Base-by-base conservation (phyloP, 30 jellyfish, hydroid and myxozoan species). In the Phacellophora camtschatica region DNA sequence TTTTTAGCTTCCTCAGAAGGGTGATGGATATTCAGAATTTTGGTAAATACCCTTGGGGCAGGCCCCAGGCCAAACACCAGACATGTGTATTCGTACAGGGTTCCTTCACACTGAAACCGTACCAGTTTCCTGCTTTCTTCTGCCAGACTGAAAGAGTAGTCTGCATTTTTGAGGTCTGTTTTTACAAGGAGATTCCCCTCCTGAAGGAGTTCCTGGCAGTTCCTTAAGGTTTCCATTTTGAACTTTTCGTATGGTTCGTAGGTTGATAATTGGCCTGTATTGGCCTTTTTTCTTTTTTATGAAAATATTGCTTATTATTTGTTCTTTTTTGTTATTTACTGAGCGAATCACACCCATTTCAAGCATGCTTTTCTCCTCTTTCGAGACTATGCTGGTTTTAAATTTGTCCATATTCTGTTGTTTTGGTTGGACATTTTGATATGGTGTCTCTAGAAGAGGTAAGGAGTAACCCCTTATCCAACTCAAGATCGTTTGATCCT, bases 311-410 rank as follows among this genome's bases (percentile, higher is more conserved):
- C 79, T 65, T 33, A 65, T 65, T 25, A 65, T 33, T 65, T 65
- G 73, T 11, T 48, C 73, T 28, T 2, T 58, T 58, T 20, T 2
- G 73, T 30, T 9, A 1, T 24, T 58, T 28, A 30, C 73, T 28
- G 73, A 58, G 73, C 73, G 45, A 58, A 18, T 65, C 19, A 65
- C 79, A 61, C 75, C 32, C 75, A 61, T 61, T 27, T 61, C 75
- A n/a, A 61, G 75, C 79, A 30, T 19, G 36, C 61, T 65, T 65
- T 65, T 31, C 79, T 7, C 61, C 51, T 30, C 59, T 35, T 35
- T 65, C 22, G 75, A 61, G 58, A 61, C 75, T 61, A 61, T 61
- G 25, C 30, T 49, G n/a, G 51, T 27, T 27, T 31, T 2, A 27
- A 2, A 22, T 19, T 27, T 31, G 5, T 61, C 57, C 51, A 35